Evolutionary conservation across 2,888 invertebrate species (phyloP), one percentile per base, ranked within the genome.

Genomic region (Saturnia japonica): DNA sequence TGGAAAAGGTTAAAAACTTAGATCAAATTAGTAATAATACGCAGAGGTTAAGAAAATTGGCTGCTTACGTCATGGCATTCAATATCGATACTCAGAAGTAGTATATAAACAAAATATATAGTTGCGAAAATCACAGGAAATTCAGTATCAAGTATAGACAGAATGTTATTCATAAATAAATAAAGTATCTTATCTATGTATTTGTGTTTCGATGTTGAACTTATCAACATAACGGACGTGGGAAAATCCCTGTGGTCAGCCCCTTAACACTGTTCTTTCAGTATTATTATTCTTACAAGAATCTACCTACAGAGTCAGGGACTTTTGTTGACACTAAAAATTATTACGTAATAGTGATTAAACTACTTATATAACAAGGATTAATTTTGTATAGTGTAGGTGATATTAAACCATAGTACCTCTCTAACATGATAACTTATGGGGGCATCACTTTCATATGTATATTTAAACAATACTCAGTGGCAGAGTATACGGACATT

Each of bases 171-270:
- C 14, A 60, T 60, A 60, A 60, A 51, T 51, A 7, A 51, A 51
- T 28, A 11, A 60, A 14, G 16, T 12, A 28, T 22, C 25, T 28
- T 34, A 34, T 47, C 43, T 43, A 47, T 22, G 16, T 64, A 69
- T 40, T 66, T 64, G 22, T 40, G 40, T 25, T 54, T 22, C n/a
- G 25, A 64, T 60, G 64, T 69, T 34, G 47, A 64, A 14, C 51
- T 69, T 66, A 25, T 66, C 68, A 68, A 22, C 14, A 16, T 64
- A 45, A 51, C 51, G 47, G 62, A 64, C 64, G 34, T 40, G 16
- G 64, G 34, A 43, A 51, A 34, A 64, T n/a, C 64, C 64, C 51
- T 62, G 62, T 45, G 64, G 47, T 47, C 8, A 64, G 34, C 51
- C 47, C 28, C 34, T 22, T 22, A 69, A 1, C 11, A 22, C 47